phyloP scores from a whole-genome alignment of 2,888 invertebrate species.

The Ethmia dodecea region DNA sequence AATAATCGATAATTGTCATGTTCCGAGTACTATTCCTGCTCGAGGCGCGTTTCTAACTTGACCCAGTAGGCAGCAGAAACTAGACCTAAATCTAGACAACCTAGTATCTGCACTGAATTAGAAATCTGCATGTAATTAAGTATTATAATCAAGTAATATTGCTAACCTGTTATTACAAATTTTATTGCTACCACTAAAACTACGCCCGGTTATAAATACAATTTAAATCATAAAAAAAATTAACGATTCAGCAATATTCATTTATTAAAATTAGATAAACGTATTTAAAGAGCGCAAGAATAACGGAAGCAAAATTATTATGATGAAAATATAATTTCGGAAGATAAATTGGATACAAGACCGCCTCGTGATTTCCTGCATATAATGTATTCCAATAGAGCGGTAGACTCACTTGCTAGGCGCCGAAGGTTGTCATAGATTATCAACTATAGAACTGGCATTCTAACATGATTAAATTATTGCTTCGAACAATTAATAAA shows the following conservation, averaged over 20 bases:
- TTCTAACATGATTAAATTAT: too few relatives aligned
- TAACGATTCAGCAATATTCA: too few relatives aligned
- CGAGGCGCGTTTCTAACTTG: constrained; percentile 50
- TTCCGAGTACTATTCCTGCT: constrained; percentile 46
- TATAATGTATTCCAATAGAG: constrained; percentile 66
- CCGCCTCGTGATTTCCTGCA: constrained; percentile 71
- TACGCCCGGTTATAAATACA: too few relatives aligned
- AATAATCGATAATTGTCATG: constrained; percentile 63
- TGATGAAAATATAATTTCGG: constrained; percentile 67
- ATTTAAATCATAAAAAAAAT: too few relatives aligned
- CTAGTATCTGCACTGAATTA: neutral
- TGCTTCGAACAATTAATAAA: too few relatives aligned
- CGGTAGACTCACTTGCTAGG: constrained; percentile 29
- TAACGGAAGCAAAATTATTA: constrained; percentile 66
- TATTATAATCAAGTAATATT: too few relatives aligned
- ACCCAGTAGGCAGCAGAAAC: constrained; percentile 40
- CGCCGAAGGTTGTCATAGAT: constrained; percentile 60
- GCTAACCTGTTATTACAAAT: too few relatives aligned
- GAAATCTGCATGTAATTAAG: too few relatives aligned
- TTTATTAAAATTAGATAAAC: too few relatives aligned
- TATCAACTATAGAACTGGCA: constrained; percentile 27
- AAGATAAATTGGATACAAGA: constrained; percentile 69
- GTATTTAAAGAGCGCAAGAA: too few relatives aligned
- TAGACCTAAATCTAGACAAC: constrained; percentile 31
- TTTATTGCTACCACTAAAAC: too few relatives aligned